Percentiles rank a stretch among this genome's conserved stretches.
Conservation (phyloP, 2,888 invertebrate genomes). For the Pseudococcus jackbeardsleyi region DNA sequence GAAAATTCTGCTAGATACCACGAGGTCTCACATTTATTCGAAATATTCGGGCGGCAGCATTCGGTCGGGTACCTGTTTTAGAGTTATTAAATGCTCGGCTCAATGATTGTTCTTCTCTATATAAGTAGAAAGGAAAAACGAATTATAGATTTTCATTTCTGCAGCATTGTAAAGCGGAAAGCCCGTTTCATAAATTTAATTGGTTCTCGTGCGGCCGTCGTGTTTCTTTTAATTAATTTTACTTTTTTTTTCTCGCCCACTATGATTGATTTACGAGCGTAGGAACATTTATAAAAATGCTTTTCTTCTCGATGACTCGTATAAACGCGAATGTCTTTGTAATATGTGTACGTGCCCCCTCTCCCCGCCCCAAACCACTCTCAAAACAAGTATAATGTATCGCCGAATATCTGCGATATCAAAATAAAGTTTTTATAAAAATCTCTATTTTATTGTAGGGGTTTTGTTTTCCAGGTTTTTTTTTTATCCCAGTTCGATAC, state of each 20-base stretch:
- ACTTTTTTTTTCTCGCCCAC: constrained; percentile 13
- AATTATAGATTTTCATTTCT: constrained; percentile 44
- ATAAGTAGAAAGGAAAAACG: constrained; percentile 42
- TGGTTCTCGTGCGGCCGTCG: constrained; percentile 34
- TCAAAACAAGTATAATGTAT: neutral
- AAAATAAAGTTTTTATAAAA: neutral
- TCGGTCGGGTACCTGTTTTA: constrained; percentile 23
- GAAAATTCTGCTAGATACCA: neutral
- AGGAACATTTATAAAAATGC: constrained; percentile 24
- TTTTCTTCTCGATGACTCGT: constrained; percentile 29
- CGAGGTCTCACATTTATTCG: neutral
- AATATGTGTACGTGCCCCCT: neutral
- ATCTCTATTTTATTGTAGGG: neutral
- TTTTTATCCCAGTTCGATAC: neutral
- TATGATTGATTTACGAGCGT: constrained; percentile 42
- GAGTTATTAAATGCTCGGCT: constrained; percentile 10
- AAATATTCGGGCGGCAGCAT: constrained; percentile 18
- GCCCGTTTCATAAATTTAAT: constrained; percentile 41
- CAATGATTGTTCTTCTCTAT: neutral
- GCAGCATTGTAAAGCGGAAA: constrained; percentile 38
- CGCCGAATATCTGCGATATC: neutral
- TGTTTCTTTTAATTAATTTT: constrained; percentile 46
- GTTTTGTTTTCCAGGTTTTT: neutral
- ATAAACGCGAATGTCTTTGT: constrained; percentile 36
- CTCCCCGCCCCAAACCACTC: neutral